phyloP scores from a whole-genome alignment of 2,888 invertebrate genomes.

The Ornithoptera alexandrae region DNA sequence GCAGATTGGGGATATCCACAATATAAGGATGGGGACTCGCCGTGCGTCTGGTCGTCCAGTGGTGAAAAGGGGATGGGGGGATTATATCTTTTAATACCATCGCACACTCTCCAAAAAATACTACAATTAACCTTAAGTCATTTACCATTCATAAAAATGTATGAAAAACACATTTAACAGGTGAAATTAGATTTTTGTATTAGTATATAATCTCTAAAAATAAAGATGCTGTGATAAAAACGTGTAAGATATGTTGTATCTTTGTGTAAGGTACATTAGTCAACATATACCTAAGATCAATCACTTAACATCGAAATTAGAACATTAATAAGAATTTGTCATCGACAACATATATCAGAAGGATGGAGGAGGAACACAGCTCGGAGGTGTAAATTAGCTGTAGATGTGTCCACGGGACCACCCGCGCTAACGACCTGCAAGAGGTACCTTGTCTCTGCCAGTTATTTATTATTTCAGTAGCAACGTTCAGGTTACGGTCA shows the following conservation, averaged over 20 bases:
- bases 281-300: not conserved
- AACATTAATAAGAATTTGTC: conserved; percentile 9
- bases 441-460: conserved; percentile 65
- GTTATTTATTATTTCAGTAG: conserved; percentile 78
- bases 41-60: too few relatives aligned
- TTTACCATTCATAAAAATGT: too few relatives aligned
- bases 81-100: too few relatives aligned
- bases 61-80: too few relatives aligned
- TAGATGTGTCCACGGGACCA: conserved; percentile 56
- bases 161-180: too few relatives aligned
- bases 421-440: conserved; percentile 62
- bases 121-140: too few relatives aligned
- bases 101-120: too few relatives aligned
- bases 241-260: not conserved
- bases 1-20: too few relatives aligned
- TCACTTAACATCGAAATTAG: conserved; percentile 1
- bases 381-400: conserved; percentile 28
- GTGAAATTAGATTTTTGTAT: too few relatives aligned
- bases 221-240: too few relatives aligned
- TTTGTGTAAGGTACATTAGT: not conserved
- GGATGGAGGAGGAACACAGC: conserved; percentile 12
- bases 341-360: conserved; percentile 16
- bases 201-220: too few relatives aligned
- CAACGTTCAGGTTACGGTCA: conserved; percentile 62
- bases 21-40: too few relatives aligned